Evolutionary conservation across 1,140 invertebrate genomes (phyloP).

Genomic region (Trichogramma pretiosum): DNA sequence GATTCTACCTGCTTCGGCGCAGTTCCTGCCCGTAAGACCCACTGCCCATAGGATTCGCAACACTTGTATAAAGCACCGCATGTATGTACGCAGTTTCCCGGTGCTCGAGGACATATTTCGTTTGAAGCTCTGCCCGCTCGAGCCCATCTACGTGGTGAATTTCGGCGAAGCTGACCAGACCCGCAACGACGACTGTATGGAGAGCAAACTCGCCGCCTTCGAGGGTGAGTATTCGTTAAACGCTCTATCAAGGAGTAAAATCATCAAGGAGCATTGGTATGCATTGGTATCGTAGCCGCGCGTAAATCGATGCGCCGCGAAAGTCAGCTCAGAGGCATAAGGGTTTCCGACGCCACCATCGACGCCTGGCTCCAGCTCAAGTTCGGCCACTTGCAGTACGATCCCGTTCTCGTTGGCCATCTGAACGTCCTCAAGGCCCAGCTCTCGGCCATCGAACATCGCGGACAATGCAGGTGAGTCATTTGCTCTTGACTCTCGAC

Average conservation of each 20-base stretch:
- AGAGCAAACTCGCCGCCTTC: not conserved
- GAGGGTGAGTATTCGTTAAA: slow-evolving; percentile 9
- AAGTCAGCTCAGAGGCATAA: slow-evolving; percentile 10
- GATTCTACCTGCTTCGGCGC: slow-evolving; percentile 35
- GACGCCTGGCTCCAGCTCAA: slow-evolving; percentile 25
- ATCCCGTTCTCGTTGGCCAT: slow-evolving; percentile 25
- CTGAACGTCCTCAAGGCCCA: slow-evolving; percentile 25
- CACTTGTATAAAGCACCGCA: not conserved
- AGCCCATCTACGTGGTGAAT: slow-evolving; percentile 35
- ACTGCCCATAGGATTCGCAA: not conserved
- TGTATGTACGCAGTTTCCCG: slow-evolving; percentile 35
- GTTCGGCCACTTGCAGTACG: slow-evolving; percentile 27
- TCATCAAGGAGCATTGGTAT: too few species aligned
- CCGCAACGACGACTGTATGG: not conserved
- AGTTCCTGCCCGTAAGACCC: slow-evolving; percentile 29
- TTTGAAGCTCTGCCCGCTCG: slow-evolving; percentile 29
- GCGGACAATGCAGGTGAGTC: too few species aligned
- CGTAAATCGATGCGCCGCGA: slow-evolving; percentile 4
- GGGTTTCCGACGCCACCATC: slow-evolving; percentile 19
- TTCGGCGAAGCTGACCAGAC: slow-evolving; percentile 11
- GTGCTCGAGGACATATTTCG: slow-evolving; percentile 33
- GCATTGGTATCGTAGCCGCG: not conserved
- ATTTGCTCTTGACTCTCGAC: too few species aligned
- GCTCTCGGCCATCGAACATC: slow-evolving; percentile 26
- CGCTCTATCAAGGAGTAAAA: too few species aligned